These are phyloP conservation scores for Batillaria attramentaria DNA, from an alignment of 1,140 invertebrate genomes.

Conservation along the genomic window DNA sequence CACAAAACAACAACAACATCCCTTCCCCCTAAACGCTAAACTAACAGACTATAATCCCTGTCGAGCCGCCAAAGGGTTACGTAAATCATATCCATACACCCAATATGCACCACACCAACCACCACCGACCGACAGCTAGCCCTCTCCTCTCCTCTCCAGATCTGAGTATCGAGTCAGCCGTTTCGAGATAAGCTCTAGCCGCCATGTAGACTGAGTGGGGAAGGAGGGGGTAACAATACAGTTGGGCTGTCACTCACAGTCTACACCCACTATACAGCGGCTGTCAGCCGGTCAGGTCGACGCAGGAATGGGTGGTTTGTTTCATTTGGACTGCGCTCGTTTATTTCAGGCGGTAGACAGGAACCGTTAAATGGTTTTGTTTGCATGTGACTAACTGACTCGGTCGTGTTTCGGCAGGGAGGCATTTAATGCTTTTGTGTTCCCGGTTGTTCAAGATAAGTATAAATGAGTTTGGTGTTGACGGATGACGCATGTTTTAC, in stretches of 20 bases:
- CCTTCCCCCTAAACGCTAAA: too few species aligned
- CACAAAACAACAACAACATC: too few species aligned
- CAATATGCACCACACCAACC: too few species aligned
- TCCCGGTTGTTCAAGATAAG: too few species aligned
- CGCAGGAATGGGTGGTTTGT: background rate
- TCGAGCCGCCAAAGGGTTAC: too few species aligned
- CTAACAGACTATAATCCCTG: too few species aligned
- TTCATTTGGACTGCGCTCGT: background rate
- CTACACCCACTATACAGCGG: background rate
- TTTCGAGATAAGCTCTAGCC: background rate
- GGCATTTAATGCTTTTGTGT: background rate
- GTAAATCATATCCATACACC: too few species aligned
- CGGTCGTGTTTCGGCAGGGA: background rate
- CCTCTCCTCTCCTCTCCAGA: too few species aligned
- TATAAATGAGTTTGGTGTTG: background rate
- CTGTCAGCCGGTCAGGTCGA: background rate
- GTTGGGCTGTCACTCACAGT: background rate
- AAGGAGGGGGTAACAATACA: background rate
- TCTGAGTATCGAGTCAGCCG: too few species aligned
- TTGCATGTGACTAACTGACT: slow-evolving; percentile 9
- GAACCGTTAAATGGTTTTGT: background rate
- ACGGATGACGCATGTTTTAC: background rate
- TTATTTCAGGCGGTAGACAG: background rate
- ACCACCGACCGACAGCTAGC: too few species aligned
- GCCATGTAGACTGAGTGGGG: background rate